phyloP scores from a whole-genome alignment of 64 coral and sea anemone species.

The Stichodactyla mertensii region DNA sequence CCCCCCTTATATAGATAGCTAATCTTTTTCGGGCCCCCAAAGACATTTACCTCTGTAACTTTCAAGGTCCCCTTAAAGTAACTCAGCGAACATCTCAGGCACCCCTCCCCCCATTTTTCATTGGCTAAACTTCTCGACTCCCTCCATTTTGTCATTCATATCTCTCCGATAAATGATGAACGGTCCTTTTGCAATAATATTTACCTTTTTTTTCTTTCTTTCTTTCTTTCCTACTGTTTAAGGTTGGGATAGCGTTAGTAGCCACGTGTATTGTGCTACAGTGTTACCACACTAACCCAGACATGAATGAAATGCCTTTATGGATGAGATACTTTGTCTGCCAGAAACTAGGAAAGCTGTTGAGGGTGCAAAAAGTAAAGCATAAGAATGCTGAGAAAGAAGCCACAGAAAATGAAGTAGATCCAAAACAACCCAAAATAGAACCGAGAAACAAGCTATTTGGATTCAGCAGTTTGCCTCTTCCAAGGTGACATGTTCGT shows the following conservation, averaged over 20 bases:
- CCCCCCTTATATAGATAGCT: too few relatives aligned
- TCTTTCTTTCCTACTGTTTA: not conserved
- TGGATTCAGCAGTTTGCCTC: constrained; percentile 12
- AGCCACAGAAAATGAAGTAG: not conserved
- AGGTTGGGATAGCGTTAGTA: constrained; percentile 68
- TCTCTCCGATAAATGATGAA: too few relatives aligned
- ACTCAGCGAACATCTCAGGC: too few relatives aligned
- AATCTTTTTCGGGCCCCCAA: too few relatives aligned
- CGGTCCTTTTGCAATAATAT: too few relatives aligned
- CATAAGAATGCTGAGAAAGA: constrained; percentile 25
- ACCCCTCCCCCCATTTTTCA: too few relatives aligned
- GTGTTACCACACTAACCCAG: constrained; percentile 58
- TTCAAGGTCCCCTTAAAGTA: too few relatives aligned
- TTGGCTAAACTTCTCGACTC: too few relatives aligned
- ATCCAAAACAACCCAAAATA: not conserved
- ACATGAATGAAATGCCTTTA: constrained; percentile 59
- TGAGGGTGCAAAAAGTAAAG: constrained; percentile 19
- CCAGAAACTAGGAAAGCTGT: constrained; percentile 44
- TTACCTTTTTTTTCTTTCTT: too few relatives aligned
- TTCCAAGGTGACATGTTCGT: not conserved
- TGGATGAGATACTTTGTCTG: constrained; percentile 53
- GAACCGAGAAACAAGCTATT: constrained; percentile 21
- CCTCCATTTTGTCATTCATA: too few relatives aligned
- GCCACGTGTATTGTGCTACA: constrained; percentile 50
- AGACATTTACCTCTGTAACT: too few relatives aligned